Evolutionary conservation across 2,113 vertebrate species (phyloP).

Genomic region (Prionailurus viverrinus): DNA sequence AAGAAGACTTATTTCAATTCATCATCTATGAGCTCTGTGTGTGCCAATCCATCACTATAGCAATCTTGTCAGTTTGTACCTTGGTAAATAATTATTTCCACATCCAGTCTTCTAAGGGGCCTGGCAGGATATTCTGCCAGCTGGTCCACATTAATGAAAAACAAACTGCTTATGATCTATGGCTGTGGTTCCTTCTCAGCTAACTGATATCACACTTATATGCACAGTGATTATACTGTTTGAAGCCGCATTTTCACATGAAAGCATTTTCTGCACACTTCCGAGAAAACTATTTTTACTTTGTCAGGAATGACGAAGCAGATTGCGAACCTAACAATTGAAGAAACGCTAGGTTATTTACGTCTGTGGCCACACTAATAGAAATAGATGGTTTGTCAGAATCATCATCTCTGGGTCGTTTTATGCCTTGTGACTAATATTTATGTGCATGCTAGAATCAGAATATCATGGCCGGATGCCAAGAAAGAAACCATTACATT

Average conservation of each 20-base stretch:
- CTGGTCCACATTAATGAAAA: slow-evolving; percentile 66
- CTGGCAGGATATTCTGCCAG: slow-evolving; percentile 72
- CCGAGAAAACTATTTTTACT: slow-evolving; percentile 33
- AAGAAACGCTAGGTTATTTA: slow-evolving; percentile 22
- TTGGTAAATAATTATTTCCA: slow-evolving; percentile 83
- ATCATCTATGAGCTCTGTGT: slow-evolving; percentile 72
- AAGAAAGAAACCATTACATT: neutral
- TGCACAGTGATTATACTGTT: slow-evolving; percentile 26
- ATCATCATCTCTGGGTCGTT: neutral
- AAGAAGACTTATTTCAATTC: slow-evolving; percentile 75
- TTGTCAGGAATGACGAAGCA: slow-evolving; percentile 41
- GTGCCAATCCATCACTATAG: slow-evolving; percentile 83
- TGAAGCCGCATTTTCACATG: slow-evolving; percentile 46
- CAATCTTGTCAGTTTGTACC: slow-evolving; percentile 68
- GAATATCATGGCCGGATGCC: slow-evolving; percentile 3
- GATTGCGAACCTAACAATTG: neutral
- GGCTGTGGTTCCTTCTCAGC: neutral
- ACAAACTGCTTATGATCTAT: slow-evolving; percentile 68
- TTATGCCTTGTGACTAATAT: slow-evolving; percentile 3
- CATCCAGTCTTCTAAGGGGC: slow-evolving; percentile 50
- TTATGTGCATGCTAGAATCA: slow-evolving; percentile 1
- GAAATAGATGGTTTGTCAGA: slow-evolving; percentile 47
- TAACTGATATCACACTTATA: slow-evolving; percentile 28
- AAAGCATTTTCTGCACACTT: slow-evolving; percentile 18
- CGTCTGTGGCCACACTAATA: slow-evolving; percentile 36